Conservation (phyloP, 2,797 vertebrate species). For the Lerista edwardsae region DNA sequence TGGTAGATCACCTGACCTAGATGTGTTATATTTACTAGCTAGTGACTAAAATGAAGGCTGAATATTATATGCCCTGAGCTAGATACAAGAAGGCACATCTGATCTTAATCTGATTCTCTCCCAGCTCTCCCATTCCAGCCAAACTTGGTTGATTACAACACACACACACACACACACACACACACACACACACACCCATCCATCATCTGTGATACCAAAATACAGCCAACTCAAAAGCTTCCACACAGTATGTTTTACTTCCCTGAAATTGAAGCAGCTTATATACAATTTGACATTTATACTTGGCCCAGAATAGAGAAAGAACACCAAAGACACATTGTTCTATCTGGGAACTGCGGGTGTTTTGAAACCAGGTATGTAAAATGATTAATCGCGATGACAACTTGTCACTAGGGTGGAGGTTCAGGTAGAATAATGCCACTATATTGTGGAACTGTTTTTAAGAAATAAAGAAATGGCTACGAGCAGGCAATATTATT, state of each 20-base stretch:
- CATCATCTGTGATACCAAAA: constrained; percentile 27
- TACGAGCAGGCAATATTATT: constrained; percentile 37
- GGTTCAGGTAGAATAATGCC: constrained; percentile 18
- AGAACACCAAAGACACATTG: neutral
- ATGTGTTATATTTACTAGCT: neutral
- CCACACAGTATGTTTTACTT: constrained; percentile 46
- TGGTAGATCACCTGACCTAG: neutral
- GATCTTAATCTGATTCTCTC: neutral
- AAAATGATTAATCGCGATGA: constrained; percentile 63
- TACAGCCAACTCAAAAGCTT: neutral
- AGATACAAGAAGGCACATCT: neutral
- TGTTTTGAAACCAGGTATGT: neutral
- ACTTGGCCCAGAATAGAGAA: constrained; percentile 20
- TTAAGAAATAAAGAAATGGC: constrained; percentile 9
- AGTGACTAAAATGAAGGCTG: neutral
- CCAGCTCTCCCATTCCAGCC: neutral
- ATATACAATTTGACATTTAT: constrained; percentile 19
- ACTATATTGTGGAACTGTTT: constrained; percentile 44
- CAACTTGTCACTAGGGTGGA: constrained; percentile 43
- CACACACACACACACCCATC: too few relatives aligned
- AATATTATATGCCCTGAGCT: neutral
- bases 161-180: too few relatives aligned
- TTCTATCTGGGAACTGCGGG: neutral
- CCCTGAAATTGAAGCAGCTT: constrained; percentile 41
- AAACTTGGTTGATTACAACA: neutral